These are phyloP conservation scores for Tromatobia lineatoria DNA, from an alignment of 2,888 invertebrate genomes.

Conservation along the genomic window DNA sequence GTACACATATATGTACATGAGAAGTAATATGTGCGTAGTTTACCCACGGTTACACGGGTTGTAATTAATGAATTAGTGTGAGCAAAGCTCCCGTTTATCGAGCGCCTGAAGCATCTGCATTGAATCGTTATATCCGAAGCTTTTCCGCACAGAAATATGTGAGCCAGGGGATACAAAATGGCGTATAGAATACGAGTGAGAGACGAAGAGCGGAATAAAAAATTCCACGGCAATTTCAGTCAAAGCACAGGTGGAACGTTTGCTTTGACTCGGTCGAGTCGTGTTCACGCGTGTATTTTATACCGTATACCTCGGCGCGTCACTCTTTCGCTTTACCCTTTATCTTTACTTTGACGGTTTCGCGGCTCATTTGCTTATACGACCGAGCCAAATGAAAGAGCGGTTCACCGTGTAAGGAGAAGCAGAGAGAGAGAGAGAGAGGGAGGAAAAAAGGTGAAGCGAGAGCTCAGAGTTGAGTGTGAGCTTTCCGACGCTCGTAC, in stretches of 20 bases:
- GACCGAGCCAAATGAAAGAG: conserved; percentile 38
- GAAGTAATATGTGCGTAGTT: background rate
- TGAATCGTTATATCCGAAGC: background rate
- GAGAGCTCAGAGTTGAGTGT: conserved; percentile 19
- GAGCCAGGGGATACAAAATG: conserved; percentile 4
- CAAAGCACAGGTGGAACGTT: conserved; percentile 51
- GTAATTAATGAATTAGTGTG: conserved; percentile 2
- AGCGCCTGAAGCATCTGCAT: background rate
- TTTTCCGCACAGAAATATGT: conserved; percentile 16
- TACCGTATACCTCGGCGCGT: background rate
- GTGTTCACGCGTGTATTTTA: conserved; percentile 49
- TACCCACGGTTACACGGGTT: background rate
- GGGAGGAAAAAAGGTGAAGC: conserved; percentile 7
- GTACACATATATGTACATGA: background rate
- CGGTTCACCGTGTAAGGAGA: conserved; percentile 28
- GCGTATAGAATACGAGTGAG: background rate
- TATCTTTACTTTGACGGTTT: conserved; percentile 55
- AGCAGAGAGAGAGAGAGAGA: conserved; percentile 6
- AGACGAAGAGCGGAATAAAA: conserved; percentile 16
- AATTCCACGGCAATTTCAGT: conserved; percentile 54
- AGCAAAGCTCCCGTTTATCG: conserved; percentile 13
- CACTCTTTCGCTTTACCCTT: conserved; percentile 45
- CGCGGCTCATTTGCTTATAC: conserved; percentile 58
- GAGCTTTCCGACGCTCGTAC: conserved; percentile 14
- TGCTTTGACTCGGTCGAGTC: conserved; percentile 49